phyloP scores from a whole-genome alignment of 2,888 invertebrate species.

The Andrena minutula region DNA sequence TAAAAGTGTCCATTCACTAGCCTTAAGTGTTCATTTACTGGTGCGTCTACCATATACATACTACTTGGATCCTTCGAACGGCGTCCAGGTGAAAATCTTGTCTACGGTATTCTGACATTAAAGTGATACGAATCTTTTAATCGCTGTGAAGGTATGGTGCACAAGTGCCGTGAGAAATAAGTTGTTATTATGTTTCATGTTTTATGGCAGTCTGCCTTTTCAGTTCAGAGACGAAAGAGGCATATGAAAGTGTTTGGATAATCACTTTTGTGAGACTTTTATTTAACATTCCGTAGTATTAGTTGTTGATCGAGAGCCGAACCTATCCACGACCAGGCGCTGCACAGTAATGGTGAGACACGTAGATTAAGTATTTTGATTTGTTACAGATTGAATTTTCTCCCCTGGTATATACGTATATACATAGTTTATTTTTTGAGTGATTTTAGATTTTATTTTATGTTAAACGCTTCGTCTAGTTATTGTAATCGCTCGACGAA shows the following conservation, averaged over 20 bases:
- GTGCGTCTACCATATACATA: no score
- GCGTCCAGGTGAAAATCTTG: neutral
- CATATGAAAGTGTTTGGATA: neutral
- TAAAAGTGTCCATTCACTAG: no score
- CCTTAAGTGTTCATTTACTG: no score
- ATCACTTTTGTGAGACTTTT: neutral
- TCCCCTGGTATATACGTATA: constrained; percentile 37
- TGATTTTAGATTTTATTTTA: constrained; percentile 65
- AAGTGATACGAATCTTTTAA: neutral
- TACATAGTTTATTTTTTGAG: constrained; percentile 57
- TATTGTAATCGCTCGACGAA: constrained; percentile 57
- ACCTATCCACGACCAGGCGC: constrained; percentile 27
- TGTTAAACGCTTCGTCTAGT: constrained; percentile 64
- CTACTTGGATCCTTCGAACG: neutral
- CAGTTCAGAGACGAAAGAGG: neutral
- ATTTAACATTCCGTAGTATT: neutral
- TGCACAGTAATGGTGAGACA: constrained; percentile 12
- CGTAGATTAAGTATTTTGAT: constrained; percentile 48
- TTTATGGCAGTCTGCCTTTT: neutral
- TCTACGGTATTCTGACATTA: neutral
- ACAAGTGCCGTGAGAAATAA: neutral
- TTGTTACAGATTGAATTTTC: constrained; percentile 49
- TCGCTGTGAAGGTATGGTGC: neutral
- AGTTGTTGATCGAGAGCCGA: constrained; percentile 22
- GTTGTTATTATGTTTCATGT: neutral